phyloP scores from a whole-genome alignment of 2,888 invertebrate species.

The Dasypogon diadema region DNA sequence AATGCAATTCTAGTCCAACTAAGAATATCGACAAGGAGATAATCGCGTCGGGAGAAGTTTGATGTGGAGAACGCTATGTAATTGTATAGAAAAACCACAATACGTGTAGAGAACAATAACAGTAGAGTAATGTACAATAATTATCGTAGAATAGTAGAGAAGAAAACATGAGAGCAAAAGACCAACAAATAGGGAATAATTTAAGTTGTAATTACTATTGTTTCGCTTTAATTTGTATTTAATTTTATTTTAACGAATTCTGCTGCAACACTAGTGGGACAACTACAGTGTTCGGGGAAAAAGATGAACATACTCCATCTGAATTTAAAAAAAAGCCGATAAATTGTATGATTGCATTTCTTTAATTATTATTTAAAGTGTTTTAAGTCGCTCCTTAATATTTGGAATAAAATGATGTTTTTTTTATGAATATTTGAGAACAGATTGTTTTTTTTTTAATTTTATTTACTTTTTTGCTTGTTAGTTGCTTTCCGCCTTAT shows the following conservation, averaged over 20 bases:
- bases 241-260: not conserved
- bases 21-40: too few species aligned
- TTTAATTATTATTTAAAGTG: constrained; percentile 7
- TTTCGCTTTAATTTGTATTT: not conserved
- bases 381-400: constrained; percentile 26
- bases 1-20: not conserved
- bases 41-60: too few species aligned
- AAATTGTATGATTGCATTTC: too few species aligned
- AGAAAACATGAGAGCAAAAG: constrained; percentile 42
- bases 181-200: constrained; percentile 12
- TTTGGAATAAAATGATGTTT: constrained; percentile 51
- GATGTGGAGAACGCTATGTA: not conserved
- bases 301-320: too few species aligned
- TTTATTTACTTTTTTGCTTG: constrained; percentile 26
- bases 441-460: constrained; percentile 18
- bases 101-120: not conserved
- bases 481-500: constrained; percentile 17
- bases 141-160: too few species aligned
- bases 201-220: not conserved
- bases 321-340: too few species aligned
- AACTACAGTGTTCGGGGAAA: too few species aligned
- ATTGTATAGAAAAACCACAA: constrained; percentile 13
- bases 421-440: constrained; percentile 6
- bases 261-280: too few species aligned
- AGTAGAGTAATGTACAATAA: too few species aligned